Conservation (phyloP, 2,888 invertebrate genomes). For the Himalopsyche kuldschensis region DNA sequence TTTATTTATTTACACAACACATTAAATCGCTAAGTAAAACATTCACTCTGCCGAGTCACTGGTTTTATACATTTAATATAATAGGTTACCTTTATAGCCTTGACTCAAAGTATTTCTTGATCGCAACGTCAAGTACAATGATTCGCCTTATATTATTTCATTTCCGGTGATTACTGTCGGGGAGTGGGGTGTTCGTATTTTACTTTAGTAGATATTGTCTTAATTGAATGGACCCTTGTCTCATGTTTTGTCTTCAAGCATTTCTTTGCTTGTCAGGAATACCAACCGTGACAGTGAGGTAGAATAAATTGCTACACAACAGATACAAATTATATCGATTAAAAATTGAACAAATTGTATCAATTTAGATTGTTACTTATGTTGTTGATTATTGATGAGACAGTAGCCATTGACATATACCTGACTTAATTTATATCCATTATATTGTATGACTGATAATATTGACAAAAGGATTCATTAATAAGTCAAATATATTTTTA, state of each 20-base stretch:
- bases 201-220: neutral
- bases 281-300: neutral
- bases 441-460: too few species aligned
- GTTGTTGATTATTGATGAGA: too few species aligned
- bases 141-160: neutral
- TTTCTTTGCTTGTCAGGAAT: neutral
- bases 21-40: neutral
- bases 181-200: neutral
- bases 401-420: too few species aligned
- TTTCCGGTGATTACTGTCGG: neutral
- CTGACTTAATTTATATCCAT: too few species aligned
- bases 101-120: neutral
- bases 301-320: neutral
- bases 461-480: too few species aligned
- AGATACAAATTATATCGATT: too few species aligned
- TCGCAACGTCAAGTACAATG: neutral
- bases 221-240: slow-evolving; percentile 16
- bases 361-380: too few species aligned
- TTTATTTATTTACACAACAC: neutral
- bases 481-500: too few species aligned
- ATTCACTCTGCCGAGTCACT: neutral
- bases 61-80: neutral
- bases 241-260: neutral
- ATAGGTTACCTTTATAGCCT: neutral
- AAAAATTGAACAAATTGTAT: too few species aligned